Base-by-base conservation (phyloP, 2,888 invertebrate genomes). In the Agonopterix subpropinquella region DNA sequence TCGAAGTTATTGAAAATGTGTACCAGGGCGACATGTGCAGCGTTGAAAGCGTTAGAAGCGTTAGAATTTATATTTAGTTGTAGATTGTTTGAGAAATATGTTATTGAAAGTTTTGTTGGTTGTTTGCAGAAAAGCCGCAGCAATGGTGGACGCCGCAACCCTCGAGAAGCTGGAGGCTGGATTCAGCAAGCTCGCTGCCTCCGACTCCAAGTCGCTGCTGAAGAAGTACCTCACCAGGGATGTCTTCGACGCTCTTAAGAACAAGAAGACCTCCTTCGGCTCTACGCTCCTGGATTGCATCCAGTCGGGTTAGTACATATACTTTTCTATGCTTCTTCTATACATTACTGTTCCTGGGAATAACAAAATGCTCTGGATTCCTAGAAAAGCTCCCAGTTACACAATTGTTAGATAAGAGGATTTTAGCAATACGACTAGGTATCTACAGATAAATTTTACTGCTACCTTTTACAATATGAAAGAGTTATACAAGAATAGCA, bases 211-310 rank as follows among this genome's bases (percentile, higher is more conserved):
- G 89, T 98, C 98, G 54, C 92, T 99, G 86, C 90, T 98, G 90
- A 98, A 98, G 92, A 98, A 98, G 88, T 95, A 95, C 90, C 92
- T 98, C 70, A 95, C 96, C 80, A 94, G 93, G 89, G 96, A 96
- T 74, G 90, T 97, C 54, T 96, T 98, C 85, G 97, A 98, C 74
- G 92, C 92, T 71, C 92, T 97, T 59, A 98, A 98, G 92, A 94
- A 92, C 86, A 94, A 95, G 92, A 97, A 97, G 90, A 98, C 98
- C 56, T 93, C 94, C 61, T 96, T 98, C 80, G 97, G 96, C 66
- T 97, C 98, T 54, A 95, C 96, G 54, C 93, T 98, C 56, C 91
- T 97, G 78, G 98, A 98, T 89, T 95, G 95, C 75, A 96, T 98
- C 82, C 98, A 97, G 86, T 98, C 98, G 67, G 98, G 97, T 95